Conservation (phyloP, 2,888 invertebrate species). For the Zele albiditarsus region DNA sequence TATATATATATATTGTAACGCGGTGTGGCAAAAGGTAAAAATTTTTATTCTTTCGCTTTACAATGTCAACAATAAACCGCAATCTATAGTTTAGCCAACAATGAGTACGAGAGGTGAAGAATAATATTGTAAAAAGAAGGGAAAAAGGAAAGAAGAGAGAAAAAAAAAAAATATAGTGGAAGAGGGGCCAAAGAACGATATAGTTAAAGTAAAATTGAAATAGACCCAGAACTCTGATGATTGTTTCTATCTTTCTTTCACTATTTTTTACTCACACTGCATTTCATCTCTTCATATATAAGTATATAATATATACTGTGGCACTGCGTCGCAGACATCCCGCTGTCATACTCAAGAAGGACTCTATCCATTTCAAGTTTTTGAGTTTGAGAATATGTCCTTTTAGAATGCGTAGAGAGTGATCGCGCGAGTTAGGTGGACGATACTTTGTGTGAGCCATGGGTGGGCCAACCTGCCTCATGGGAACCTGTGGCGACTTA, state of each 20-base stretch:
- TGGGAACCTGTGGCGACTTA: conserved; percentile 57
- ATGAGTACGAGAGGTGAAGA: conserved; percentile 67
- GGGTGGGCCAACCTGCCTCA: conserved; percentile 71
- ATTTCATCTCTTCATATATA: conserved; percentile 12
- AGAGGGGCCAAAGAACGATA: too few relatives aligned
- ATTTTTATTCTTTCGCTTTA: neutral
- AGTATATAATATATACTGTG: neutral
- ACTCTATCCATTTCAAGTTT: conserved; percentile 65
- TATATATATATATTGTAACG: neutral
- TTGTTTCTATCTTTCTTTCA: neutral
- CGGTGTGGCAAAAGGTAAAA: conserved; percentile 8
- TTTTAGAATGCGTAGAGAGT: conserved; percentile 32
- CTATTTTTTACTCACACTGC: neutral
- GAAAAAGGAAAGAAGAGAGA: conserved; percentile 34
- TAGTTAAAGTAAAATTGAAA: neutral
- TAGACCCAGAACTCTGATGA: neutral
- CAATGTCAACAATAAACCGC: conserved; percentile 57
- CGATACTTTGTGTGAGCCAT: conserved; percentile 60
- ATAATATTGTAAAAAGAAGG: conserved; percentile 47
- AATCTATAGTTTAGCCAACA: conserved; percentile 66
- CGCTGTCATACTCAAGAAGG: conserved; percentile 68
- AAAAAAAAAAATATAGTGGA: neutral
- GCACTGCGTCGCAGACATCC: conserved; percentile 47
- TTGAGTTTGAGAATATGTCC: conserved; percentile 15
- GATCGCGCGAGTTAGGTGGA: conserved; percentile 35